Percentiles rank a stretch among this genome's conserved stretches.
Conservation (phyloP, 2,888 invertebrate species). For the Didymodactylos carnosus region DNA sequence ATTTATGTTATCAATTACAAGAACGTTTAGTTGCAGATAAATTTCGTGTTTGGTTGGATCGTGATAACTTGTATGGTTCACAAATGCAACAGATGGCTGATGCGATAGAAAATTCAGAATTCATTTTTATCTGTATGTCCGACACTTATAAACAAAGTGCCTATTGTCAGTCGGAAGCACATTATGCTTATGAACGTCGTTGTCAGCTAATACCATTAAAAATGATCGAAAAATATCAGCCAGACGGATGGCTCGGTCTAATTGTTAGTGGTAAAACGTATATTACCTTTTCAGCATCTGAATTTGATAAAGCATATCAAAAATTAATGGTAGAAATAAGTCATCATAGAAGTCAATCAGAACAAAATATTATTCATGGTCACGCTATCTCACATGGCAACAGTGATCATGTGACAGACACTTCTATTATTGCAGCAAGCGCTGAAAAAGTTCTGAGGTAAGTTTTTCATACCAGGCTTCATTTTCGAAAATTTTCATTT, state of each 20-base stretch:
- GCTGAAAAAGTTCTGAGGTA: too few species aligned
- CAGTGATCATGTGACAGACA: neutral
- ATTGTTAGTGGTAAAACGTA: neutral
- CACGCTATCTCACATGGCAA: neutral
- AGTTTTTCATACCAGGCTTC: too few species aligned
- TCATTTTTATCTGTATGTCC: neutral
- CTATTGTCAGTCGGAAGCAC: neutral
- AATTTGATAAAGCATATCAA: neutral
- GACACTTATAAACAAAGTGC: neutral
- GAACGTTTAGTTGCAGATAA: neutral
- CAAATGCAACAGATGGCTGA: neutral
- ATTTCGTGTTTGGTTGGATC: neutral
- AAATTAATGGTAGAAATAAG: neutral
- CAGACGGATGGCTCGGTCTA: neutral
- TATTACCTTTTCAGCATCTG: neutral
- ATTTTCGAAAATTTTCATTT: too few species aligned
- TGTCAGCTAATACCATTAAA: neutral
- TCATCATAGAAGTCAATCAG: too few species aligned
- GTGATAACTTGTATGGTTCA: neutral
- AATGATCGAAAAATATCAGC: neutral
- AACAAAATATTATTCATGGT: neutral
- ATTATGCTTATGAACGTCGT: neutral
- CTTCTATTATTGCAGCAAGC: too few species aligned
- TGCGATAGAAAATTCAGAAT: neutral
- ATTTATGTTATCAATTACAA: neutral